phyloP scores from a whole-genome alignment of 2,888 invertebrate genomes.

The Euplexia lucipara region DNA sequence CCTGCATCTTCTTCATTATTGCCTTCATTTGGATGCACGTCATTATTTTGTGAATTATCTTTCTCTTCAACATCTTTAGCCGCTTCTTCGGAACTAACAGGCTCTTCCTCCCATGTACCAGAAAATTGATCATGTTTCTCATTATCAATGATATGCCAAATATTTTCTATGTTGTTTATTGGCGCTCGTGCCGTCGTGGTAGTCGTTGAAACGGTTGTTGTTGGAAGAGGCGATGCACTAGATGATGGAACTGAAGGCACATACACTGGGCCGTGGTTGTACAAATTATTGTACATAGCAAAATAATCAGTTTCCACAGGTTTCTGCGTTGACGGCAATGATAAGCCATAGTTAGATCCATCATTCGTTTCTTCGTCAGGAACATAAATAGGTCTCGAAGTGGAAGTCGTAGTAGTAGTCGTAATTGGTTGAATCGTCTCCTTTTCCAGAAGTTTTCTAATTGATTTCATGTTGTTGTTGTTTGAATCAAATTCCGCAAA shows the following conservation, averaged over 20 bases:
- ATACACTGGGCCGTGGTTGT: slow-evolving; percentile 76
- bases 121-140: slow-evolving; percentile 80
- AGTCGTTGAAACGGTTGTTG: slow-evolving; percentile 71
- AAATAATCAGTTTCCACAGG: slow-evolving; percentile 74
- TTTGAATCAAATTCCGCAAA: slow-evolving; percentile 87
- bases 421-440: slow-evolving; percentile 74
- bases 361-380: slow-evolving; percentile 74
- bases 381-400: slow-evolving; percentile 80
- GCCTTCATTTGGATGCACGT: slow-evolving; percentile 47
- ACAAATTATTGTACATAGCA: slow-evolving; percentile 78
- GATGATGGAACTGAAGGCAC: slow-evolving; percentile 69
- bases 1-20: slow-evolving; percentile 54
- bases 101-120: slow-evolving; percentile 82
- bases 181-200: slow-evolving; percentile 68
- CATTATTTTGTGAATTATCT: slow-evolving; percentile 39
- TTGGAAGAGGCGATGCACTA: slow-evolving; percentile 68
- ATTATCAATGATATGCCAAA: slow-evolving; percentile 88
- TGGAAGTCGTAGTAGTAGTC: slow-evolving; percentile 66
- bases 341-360: slow-evolving; percentile 70
- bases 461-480: slow-evolving; percentile 79
- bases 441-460: slow-evolving; percentile 83
- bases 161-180: slow-evolving; percentile 80
- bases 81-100: slow-evolving; percentile 66
- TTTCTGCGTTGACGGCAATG: slow-evolving; percentile 58
- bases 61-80: slow-evolving; percentile 52